A percentile compares a stretch with the other conserved stretches of the same genome.
phyloP scores from a whole-genome alignment of 2,888 invertebrate genomes.

The Lissonota sp. region DNA sequence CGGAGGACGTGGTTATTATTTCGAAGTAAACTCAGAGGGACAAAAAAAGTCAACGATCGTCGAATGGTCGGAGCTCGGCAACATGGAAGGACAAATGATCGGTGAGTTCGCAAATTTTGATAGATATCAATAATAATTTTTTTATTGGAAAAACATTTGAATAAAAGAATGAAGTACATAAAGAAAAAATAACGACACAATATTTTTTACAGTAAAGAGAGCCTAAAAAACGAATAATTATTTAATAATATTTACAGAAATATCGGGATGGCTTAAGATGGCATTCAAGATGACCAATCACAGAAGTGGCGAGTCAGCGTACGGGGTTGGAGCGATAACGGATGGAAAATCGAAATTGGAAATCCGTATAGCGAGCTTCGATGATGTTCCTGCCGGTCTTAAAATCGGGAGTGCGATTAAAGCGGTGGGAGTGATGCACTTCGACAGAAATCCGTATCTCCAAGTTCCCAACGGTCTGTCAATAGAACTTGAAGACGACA shows the following conservation, averaged over 20 bases:
- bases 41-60: neutral
- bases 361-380: conserved; percentile 13
- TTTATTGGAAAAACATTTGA: neutral
- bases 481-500: neutral
- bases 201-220: neutral
- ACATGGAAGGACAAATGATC: conserved; percentile 10
- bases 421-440: conserved; percentile 1
- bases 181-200: neutral
- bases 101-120: conserved; percentile 2
- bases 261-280: conserved; percentile 20
- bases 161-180: conserved; percentile 5
- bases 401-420: conserved; percentile 8
- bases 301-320: conserved; percentile 18
- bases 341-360: conserved; percentile 5
- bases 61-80: conserved; percentile 15
- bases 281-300: neutral
- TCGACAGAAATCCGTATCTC: neutral
- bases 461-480: conserved; percentile 9
- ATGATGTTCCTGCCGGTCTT: conserved; percentile 9
- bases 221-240: neutral
- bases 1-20: neutral
- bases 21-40: neutral
- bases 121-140: conserved; percentile 8
- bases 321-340: conserved; percentile 15
- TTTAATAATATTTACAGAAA: conserved; percentile 22